Evolutionary conservation across 2,888 invertebrate species (phyloP), one percentile per base, ranked within the genome.

Genomic region (Tigriopus californicus): DNA sequence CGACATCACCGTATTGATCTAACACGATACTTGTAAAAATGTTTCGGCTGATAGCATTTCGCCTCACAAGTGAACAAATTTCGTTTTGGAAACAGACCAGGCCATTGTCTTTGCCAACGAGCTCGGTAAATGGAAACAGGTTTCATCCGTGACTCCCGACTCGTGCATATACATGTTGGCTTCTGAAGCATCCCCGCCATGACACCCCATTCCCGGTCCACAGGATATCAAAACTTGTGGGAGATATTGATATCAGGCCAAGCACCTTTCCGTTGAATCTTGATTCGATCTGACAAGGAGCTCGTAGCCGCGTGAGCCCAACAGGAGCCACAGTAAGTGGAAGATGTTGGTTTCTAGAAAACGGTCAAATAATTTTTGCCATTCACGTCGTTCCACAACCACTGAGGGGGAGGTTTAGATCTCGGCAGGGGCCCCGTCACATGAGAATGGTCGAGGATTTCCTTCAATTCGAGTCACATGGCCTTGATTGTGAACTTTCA

Each of bases 241-340:
- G 58, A 42, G 49, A 58, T 58, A 22, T 58, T 58, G 40, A 58
- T 18, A 33, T 58, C 58, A 6, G 58, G 58, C 58, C 58, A 58
- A 15, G 24, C 40, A 10, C 25, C 58, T 24, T 58, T 58, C 12
- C 58, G n/a, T 15, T 15, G n/a, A 5, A 58, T 58, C 18, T 58
- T 58, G 48, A 58, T 58, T 22, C 58, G 47, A 40, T 58, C 58
- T 22, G 48, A 49, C 40, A 58, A 24, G 6, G 58, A 24, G 12
- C 48, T 48, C 10, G 58, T 58, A 2, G 49, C 58, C 11, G 58
- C 48, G 10, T 58, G 58, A 10, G 58, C 58, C 58, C 58, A 58
- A 24, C 58, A 58, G 15, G 58, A 58, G 1, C 58, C 58, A 33
- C 58, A 58, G 15, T 58, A 58, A 22, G 24, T 22, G 6, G 58